Conservation (phyloP, 1,140 invertebrate species). For the Archivesica marissinica region DNA sequence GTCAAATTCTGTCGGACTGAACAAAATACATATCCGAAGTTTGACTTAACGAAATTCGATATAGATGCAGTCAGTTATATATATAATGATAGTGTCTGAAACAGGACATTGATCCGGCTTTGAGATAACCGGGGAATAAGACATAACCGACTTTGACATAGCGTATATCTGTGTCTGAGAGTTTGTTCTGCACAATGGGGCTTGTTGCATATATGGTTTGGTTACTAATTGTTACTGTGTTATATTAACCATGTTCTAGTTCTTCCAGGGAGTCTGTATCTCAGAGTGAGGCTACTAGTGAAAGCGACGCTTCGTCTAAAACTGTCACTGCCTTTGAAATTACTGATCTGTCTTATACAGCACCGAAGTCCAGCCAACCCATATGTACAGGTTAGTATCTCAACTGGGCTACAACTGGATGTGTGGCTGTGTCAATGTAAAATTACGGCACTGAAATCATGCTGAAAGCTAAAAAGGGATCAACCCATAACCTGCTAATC, state of each 20-base stretch:
- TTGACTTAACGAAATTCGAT: too few species aligned
- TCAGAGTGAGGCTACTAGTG: not conserved
- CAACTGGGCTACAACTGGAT: not conserved
- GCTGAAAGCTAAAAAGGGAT: too few species aligned
- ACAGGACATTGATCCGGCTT: not conserved
- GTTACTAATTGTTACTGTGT: not conserved
- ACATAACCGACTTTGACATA: not conserved
- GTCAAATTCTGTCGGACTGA: too few species aligned
- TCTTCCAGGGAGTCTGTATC: not conserved
- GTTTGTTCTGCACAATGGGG: not conserved
- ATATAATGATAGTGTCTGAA: too few species aligned
- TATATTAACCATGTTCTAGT: constrained; percentile 10
- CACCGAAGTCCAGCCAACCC: constrained; percentile 18
- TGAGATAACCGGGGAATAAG: not conserved
- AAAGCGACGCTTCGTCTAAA: not conserved
- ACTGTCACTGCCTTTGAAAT: constrained; percentile 29
- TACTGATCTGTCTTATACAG: not conserved
- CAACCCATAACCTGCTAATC: too few species aligned
- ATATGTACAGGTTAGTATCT: constrained; percentile 37
- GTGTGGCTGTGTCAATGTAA: not conserved
- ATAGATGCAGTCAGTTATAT: too few species aligned
- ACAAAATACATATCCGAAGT: too few species aligned
- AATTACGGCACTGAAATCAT: too few species aligned
- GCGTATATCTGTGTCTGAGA: not conserved
- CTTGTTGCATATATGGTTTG: not conserved